These are phyloP conservation scores for Phataginus tetradactyla DNA, from an alignment of 2,797 vertebrate genomes.

Conservation along the genomic window DNA sequence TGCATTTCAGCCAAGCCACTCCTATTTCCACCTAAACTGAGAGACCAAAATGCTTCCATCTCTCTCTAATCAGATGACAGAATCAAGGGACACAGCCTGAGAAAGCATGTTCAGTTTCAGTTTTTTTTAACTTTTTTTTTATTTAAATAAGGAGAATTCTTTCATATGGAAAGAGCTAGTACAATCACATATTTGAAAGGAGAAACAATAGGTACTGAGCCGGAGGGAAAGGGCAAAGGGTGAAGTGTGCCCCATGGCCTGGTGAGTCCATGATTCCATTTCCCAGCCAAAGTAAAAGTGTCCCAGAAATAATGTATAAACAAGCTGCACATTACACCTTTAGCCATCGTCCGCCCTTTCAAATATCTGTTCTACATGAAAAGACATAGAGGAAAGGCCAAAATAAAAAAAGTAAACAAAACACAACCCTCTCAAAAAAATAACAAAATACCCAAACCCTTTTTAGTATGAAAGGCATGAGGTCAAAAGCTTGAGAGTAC, in stretches of 20 bases:
- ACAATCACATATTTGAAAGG: conserved; percentile 97
- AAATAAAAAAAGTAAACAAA: conserved; percentile 79
- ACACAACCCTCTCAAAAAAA: background rate
- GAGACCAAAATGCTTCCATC: background rate
- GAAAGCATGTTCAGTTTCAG: conserved; percentile 88
- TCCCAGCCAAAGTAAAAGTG: conserved; percentile 81
- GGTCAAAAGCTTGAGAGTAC: conserved; percentile 80
- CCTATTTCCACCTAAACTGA: fast-evolving
- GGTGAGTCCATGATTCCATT: conserved; percentile 77
- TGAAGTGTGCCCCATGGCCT: conserved; percentile 82
- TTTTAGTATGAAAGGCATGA: conserved; percentile 84
- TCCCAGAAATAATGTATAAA: conserved; percentile 85
- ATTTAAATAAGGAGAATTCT: conserved; percentile 95
- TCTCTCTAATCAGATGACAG: background rate
- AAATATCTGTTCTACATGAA: conserved; percentile 89
- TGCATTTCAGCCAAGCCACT: background rate
- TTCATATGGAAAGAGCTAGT: conserved; percentile 95
- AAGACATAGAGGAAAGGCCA: conserved; percentile 88
- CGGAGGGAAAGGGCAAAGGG: conserved; percentile 83
- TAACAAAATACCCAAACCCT: conserved; percentile 47
- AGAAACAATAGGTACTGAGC: conserved; percentile 93
- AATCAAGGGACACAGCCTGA: conserved; percentile 36
- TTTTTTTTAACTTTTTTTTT: conserved; percentile 79
- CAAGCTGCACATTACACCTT: conserved; percentile 86
- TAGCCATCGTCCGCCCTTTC: conserved; percentile 89